Conservation (phyloP, 2,113 vertebrate genomes). For the Nematolebias whitei region DNA sequence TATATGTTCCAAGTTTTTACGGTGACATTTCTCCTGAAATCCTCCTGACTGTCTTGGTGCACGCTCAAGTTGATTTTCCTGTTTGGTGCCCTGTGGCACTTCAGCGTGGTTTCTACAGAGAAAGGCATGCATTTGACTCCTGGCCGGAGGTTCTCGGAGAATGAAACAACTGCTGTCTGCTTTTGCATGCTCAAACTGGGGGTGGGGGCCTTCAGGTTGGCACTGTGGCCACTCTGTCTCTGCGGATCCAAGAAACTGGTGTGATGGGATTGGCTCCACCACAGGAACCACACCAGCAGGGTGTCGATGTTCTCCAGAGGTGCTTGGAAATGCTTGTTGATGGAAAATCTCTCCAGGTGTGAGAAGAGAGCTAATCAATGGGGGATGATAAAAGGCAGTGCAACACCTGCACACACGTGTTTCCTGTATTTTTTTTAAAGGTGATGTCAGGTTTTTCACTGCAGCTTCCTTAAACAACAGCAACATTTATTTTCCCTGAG, state of each 20-base stretch:
- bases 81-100: constrained; percentile 72
- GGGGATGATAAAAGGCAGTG: constrained; percentile 12
- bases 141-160: constrained; percentile 60
- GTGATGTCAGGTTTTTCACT: constrained; percentile 43
- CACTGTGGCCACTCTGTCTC: constrained; percentile 36
- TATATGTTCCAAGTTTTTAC: constrained; percentile 49
- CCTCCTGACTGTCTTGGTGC: constrained; percentile 56
- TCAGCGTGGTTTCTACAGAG: constrained; percentile 66
- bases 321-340: constrained; percentile 19
- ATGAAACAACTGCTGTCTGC: constrained; percentile 70
- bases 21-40: constrained; percentile 49
- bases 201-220: constrained; percentile 53
- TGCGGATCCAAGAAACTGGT: constrained; percentile 28
- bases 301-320: constrained; percentile 12
- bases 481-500: neutral
- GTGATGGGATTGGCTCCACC: constrained; percentile 25
- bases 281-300: neutral
- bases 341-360: neutral
- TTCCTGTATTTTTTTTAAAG: constrained; percentile 5
- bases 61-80: constrained; percentile 71
- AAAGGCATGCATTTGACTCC: constrained; percentile 63
- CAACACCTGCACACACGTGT: constrained; percentile 5
- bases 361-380: constrained; percentile 11
- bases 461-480: constrained; percentile 20
- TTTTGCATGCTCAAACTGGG: constrained; percentile 63